Base-by-base conservation (phyloP, 2,888 invertebrate genomes). In the Lasioglossum vierecki region DNA sequence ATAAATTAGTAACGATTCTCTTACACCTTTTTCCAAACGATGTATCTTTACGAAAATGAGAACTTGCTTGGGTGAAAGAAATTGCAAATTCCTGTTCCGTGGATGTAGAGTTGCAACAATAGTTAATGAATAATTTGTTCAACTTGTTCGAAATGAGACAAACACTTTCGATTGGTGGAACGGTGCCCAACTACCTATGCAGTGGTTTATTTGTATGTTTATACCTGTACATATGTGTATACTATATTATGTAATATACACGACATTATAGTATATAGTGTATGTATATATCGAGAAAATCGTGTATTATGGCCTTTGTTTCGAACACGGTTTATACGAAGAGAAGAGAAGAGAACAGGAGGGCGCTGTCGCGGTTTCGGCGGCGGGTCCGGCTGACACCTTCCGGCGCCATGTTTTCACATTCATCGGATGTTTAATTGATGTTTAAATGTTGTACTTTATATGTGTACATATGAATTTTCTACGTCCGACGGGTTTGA, bases 221-320 rank as follows among this genome's bases (percentile, higher is more conserved):
- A 86, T 86, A 86, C 82, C 82, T 86, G 86, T 87, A 80, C 80
- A 87, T 87, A 87, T 86, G 83, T 86, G 86, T 87, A 87, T 87
- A 87, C 86, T 87, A 87, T 87, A 87, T 87, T 83, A 70, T 86
- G 86, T 87, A 87, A 87, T 86, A 83, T 86, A 86, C 83, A 78
- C 86, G 76, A 87, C 86, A 87, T 86, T 87, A 87, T 86, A 83
- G 83, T 83, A 77, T 86, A 87, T 87, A 87, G 86, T 80, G 86
- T 87, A 80, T 87, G 76, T 87, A 79, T 85, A 84, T 82, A 39
- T 66, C 63, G 63, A 66, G 30, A 66, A 82, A 78, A 68, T 77
- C 73, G 78, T 70, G 80, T 76, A 78, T 87, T 79, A 86, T 76
- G 86, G 86, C 86, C 86, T 87, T 86, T 86, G 86, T 80, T 87